Base-by-base conservation (phyloP, 2,797 vertebrate genomes). In the Lutjanus argentimaculatus region DNA sequence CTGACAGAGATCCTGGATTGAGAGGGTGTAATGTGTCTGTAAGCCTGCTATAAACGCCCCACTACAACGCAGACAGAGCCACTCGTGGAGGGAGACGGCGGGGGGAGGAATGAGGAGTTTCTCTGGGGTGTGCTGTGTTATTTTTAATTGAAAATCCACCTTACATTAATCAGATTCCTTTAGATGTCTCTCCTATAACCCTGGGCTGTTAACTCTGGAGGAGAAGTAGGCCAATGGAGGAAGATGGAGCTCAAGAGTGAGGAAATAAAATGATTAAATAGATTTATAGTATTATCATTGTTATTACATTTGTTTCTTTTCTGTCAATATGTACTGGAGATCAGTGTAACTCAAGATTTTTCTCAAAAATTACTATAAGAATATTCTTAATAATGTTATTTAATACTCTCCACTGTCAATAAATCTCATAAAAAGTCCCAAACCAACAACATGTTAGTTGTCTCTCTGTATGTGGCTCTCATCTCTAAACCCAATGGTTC, bases 121-220 rank as follows among this genome's bases (percentile, higher is more conserved):
- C 68, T 72, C 30, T 5, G 2, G 63, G 69, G 45, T 2, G 62
- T 7, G 62, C 63, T 36, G 46, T 51, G 48, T 62, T 77, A 21
- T 67, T 68, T 76, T 53, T 68, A 76, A 77, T 68, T 77, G 76
- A 71, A 78, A 71, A 78, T 49, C 67, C 76, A 71, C 67, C 75
- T 71, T 49, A 22, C n/a, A 43, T 78, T 57, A 55, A 69, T 77
- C 49, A 69, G 40, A 77, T 62, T 78, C 76, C 67, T 17, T 58
- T 5, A 71, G 67, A 78, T 51, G 25, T 57, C 30, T 12, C 13
- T 43, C 9, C 42, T 69, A 1, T 59, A 13, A 45, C 68, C 62
- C 46, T 2, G n/a, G 68, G 67, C 64, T 42, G 73, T 67, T 67
- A 9, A 15, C 46, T 52, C 45, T 25, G 36, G 12, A 19, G 56